phyloP scores from a whole-genome alignment of 2,888 invertebrate genomes.

The Encarsia formosa region DNA sequence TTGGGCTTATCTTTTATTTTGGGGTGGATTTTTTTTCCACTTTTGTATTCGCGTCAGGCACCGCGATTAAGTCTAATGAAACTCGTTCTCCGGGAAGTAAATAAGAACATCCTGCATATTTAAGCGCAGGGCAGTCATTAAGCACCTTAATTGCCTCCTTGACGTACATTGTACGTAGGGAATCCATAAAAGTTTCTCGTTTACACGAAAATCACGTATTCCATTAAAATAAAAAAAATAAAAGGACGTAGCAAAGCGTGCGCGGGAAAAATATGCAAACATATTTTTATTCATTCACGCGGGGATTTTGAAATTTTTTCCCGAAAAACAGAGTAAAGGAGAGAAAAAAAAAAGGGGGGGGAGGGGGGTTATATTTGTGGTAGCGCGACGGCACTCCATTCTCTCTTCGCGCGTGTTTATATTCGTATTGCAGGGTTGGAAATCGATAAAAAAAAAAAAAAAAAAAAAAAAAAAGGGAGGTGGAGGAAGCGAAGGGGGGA shows the following conservation, averaged over 20 bases:
- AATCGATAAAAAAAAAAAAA: background rate
- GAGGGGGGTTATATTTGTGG: too few species aligned
- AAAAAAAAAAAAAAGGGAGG: background rate
- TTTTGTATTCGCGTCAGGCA: conserved; percentile 19
- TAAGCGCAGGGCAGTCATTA: too few species aligned
- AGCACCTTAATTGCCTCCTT: too few species aligned
- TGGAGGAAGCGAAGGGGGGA: conserved; percentile 8
- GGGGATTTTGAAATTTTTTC: conserved; percentile 16
- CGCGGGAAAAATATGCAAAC: conserved; percentile 14
- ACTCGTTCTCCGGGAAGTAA: too few species aligned
- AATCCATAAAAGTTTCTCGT: too few species aligned
- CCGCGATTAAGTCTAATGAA: too few species aligned
- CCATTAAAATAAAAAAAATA: conserved; percentile 1
- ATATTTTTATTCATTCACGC: conserved; percentile 21
- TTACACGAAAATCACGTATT: conserved; percentile 7
- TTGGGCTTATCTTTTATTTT: conserved; percentile 18
- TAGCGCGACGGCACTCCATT: too few species aligned
- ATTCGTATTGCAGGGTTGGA: conserved; percentile 1
- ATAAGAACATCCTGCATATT: background rate
- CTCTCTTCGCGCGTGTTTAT: conserved; percentile 2
- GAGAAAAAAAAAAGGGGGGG: too few species aligned
- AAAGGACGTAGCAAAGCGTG: background rate
- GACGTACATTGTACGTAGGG: too few species aligned
- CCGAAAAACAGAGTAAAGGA: too few species aligned
- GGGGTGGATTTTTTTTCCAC: background rate